A percentile compares a stretch with the other conserved stretches of the same genome.
These are phyloP conservation scores for Anthopleura xanthogrammica DNA, from an alignment of 92 coral and sea anemone genomes.

Conservation along the genomic window DNA sequence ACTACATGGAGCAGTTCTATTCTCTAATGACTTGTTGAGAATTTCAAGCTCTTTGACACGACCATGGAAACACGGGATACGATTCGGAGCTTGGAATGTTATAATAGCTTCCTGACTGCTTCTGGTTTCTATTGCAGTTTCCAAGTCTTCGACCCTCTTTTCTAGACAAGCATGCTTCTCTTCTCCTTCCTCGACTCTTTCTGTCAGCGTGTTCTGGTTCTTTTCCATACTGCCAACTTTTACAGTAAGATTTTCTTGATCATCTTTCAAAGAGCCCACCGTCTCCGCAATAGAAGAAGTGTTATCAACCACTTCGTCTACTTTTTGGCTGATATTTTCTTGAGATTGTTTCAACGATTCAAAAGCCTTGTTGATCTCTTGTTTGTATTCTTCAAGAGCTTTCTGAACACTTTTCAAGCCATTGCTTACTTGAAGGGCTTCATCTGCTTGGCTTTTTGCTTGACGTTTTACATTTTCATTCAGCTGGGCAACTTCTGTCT, in stretches of 20 bases:
- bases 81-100: conserved; percentile 39
- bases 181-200: background rate
- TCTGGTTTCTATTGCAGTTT: background rate
- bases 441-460: background rate
- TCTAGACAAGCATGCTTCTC: background rate
- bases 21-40: conserved; percentile 30
- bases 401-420: background rate
- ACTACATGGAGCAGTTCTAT: conserved; percentile 20
- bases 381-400: background rate
- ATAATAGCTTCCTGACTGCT: background rate
- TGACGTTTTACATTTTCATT: background rate
- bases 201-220: background rate
- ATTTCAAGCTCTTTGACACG: conserved; percentile 49
- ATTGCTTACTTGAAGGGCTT: conserved; percentile 1
- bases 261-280: background rate
- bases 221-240: background rate
- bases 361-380: background rate
- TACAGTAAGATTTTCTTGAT: background rate
- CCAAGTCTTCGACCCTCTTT: background rate
- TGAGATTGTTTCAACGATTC: background rate
- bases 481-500: background rate
- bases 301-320: background rate
- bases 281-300: background rate
- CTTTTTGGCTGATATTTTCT: background rate
- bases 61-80: conserved; percentile 58